A percentile compares a stretch with the other conserved stretches of the same genome.
These are phyloP conservation scores for Bursaphelenchus okinawaensis DNA, from an alignment of 2,888 invertebrate genomes.

Conservation along the genomic window DNA sequence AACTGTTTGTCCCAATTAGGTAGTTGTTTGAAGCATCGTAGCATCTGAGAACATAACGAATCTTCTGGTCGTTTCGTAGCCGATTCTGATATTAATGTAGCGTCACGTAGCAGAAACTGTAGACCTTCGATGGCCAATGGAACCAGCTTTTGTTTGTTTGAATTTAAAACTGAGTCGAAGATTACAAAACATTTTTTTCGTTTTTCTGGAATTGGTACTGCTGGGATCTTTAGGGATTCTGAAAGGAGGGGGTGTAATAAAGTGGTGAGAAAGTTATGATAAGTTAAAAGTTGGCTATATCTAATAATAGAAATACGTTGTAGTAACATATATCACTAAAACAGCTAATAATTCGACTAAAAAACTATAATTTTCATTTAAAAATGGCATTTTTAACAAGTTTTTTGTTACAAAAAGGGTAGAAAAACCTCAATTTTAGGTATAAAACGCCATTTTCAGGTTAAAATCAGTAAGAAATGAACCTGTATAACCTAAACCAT, in stretches of 20 bases:
- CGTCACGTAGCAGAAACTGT: conserved; percentile 59
- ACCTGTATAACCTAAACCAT: too few species aligned
- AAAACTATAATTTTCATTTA: too few species aligned
- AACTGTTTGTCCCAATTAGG: conserved; percentile 43
- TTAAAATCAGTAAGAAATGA: too few species aligned
- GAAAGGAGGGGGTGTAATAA: conserved; percentile 2
- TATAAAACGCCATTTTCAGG: too few species aligned
- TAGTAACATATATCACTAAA: too few species aligned
- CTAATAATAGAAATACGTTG: too few species aligned
- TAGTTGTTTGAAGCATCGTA: conserved; percentile 39
- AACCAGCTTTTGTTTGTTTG: conserved; percentile 77
- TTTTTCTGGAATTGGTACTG: conserved; percentile 24
- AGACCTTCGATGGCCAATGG: conserved; percentile 78
- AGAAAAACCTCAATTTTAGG: too few species aligned
- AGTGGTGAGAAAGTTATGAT: too few species aligned
- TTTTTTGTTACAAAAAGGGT: too few species aligned
- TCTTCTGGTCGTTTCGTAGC: conserved; percentile 20
- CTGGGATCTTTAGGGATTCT: conserved; percentile 19
- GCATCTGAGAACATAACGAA: conserved; percentile 73
- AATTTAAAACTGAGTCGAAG: conserved; percentile 79
- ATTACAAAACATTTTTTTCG: conserved; percentile 75
- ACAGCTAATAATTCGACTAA: too few species aligned
- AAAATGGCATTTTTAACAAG: too few species aligned
- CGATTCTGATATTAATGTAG: conserved; percentile 30
- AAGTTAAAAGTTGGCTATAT: too few species aligned